Percentiles rank a stretch among this genome's conserved stretches.
These are phyloP conservation scores for Wasmannia auropunctata DNA, from an alignment of 1,140 invertebrate genomes.

Conservation along the genomic window DNA sequence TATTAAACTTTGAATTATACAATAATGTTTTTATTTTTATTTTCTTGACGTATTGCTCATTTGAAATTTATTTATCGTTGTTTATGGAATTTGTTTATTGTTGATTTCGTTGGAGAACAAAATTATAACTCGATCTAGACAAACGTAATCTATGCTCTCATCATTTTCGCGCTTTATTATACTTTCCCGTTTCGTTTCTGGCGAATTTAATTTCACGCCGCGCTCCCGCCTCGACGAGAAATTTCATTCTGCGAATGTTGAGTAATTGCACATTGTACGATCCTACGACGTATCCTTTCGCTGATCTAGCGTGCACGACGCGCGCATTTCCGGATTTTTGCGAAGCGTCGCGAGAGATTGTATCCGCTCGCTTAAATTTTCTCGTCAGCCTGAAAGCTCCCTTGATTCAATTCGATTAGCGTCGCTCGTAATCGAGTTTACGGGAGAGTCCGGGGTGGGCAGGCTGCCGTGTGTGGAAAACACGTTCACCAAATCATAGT, in stretches of 20 bases:
- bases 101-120: neutral
- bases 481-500: slow-evolving; percentile 43
- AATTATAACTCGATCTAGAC: neutral
- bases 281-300: neutral
- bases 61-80: no score
- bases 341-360: slow-evolving; percentile 21
- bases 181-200: neutral
- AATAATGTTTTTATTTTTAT: neutral
- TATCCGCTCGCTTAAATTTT: slow-evolving; percentile 46
- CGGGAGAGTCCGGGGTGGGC: neutral
- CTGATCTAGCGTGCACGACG: neutral
- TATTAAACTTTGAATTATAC: neutral
- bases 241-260: slow-evolving; percentile 13
- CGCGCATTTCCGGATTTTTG: slow-evolving; percentile 30
- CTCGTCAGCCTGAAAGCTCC: slow-evolving; percentile 30
- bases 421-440: slow-evolving; percentile 50
- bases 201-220: slow-evolving; percentile 29
- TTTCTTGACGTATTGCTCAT: neutral
- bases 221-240: neutral
- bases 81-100: neutral
- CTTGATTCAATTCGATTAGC: slow-evolving; percentile 58
- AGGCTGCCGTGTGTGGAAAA: slow-evolving; percentile 33
- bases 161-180: slow-evolving; percentile 24
- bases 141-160: neutral
- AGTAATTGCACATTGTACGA: slow-evolving; percentile 41